Conservation (phyloP, 2,113 vertebrate genomes). For the mouse (Mus musculus) region GRCm39 chr5:92275501-92276000, state of each 20-base stretch:
- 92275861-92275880: constrained; percentile 1
- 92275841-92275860: background rate
- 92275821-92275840: constrained; percentile 50
- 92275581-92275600: background rate
- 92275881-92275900: background rate
- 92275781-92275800: constrained; percentile 18
- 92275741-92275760: constrained; percentile 1
- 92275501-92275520: background rate
- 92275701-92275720: background rate
- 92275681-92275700: background rate
- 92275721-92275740: background rate
- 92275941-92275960: background rate
- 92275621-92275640: background rate
- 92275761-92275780: constrained; percentile 1
- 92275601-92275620: background rate
- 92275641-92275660: background rate
- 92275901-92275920: background rate
- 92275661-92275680: background rate
- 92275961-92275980: background rate
- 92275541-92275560: background rate
- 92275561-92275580: constrained; percentile 34
- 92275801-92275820: background rate
- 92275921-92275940: background rate
- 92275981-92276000: background rate
- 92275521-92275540: background rate